These are phyloP conservation scores for Microdon myrmicae DNA, from an alignment of 2,888 invertebrate genomes.

Conservation along the genomic window DNA sequence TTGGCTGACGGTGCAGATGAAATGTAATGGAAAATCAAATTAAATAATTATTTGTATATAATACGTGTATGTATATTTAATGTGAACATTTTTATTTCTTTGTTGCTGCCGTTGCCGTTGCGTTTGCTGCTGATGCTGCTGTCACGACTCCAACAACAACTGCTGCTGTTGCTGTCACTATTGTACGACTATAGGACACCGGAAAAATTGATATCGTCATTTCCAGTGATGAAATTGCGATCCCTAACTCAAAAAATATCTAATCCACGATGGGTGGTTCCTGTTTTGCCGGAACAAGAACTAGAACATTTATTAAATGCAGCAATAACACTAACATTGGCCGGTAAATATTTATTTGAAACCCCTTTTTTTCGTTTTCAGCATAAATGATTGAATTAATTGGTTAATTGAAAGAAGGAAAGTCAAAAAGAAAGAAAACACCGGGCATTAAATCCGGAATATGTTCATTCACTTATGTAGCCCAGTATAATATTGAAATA, in stretches of 20 bases:
- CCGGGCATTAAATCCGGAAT: too few species aligned
- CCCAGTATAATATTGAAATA: too few species aligned
- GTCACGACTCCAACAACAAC: not conserved
- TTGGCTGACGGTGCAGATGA: constrained; percentile 25
- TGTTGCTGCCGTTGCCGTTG: too few species aligned
- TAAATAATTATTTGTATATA: not conserved
- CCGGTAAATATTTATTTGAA: constrained; percentile 71
- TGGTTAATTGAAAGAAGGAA: too few species aligned
- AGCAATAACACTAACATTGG: constrained; percentile 85
- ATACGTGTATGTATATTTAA: not conserved
- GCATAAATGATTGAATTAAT: too few species aligned
- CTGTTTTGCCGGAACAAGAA: constrained; percentile 96
- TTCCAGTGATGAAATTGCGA: constrained; percentile 87
- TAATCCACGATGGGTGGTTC: constrained; percentile 96
- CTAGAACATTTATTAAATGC: constrained; percentile 90
- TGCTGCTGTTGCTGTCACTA: not conserved
- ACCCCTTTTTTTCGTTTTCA: too few species aligned
- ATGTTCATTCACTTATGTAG: too few species aligned
- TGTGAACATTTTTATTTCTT: not conserved
- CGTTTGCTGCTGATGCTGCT: not conserved
- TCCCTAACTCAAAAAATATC: constrained; percentile 96
- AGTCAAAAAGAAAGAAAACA: too few species aligned
- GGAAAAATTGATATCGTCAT: constrained; percentile 68
- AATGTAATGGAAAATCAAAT: constrained; percentile 11
- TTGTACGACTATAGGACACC: constrained; percentile 57